Base-by-base conservation (phyloP, 2,888 invertebrate species). In the Druceiella hillmani region DNA sequence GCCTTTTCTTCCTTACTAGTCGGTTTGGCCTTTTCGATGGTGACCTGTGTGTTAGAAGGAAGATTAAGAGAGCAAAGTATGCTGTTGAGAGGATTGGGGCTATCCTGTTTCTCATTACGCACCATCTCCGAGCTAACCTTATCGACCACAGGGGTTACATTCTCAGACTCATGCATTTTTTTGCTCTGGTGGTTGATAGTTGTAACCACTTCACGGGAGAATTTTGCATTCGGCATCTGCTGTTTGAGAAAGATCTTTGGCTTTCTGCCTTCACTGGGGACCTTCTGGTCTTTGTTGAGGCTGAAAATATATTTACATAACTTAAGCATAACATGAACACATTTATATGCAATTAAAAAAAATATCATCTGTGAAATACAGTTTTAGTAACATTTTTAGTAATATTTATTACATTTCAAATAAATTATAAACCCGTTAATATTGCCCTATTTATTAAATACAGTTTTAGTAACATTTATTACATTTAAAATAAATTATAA, bases 31-130 rank as follows among this genome's bases (percentile, higher is more conserved):
- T 60, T 61, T 32, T 68, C 68, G 3, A 61, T 54, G 0, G 56
- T 50, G 1, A 64, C 43, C 35, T 66, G 66, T 47, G 66, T 67
- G 47, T 51, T 55, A 2, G 22, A 17, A 10, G 33, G 30, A 3
- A 64, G 43, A 0, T 54, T 24, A 44, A 57, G 64, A 0, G 57
- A 47, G 48, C 60, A 63, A 16, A 63, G 44, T 7, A 66, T 55
- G 1, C 50, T 50, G 14, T 59, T 55, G 24, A 62, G n/a, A n/a
- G n/a, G n/a, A n/a, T n/a, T n/a, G n/a, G n/a, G n/a, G n/a, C n/a
- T n/a, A n/a, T n/a, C n/a, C n/a, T n/a, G n/a, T n/a, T n/a, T n/a
- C n/a, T n/a, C n/a, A n/a, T n/a, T n/a, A n/a, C n/a, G 14, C 12
- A 9, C 3, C 16, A 3, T 12, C 4, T 36, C 17, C 9, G 30